Conservation (phyloP, 2,888 invertebrate species). For the Morpho helenor region DNA sequence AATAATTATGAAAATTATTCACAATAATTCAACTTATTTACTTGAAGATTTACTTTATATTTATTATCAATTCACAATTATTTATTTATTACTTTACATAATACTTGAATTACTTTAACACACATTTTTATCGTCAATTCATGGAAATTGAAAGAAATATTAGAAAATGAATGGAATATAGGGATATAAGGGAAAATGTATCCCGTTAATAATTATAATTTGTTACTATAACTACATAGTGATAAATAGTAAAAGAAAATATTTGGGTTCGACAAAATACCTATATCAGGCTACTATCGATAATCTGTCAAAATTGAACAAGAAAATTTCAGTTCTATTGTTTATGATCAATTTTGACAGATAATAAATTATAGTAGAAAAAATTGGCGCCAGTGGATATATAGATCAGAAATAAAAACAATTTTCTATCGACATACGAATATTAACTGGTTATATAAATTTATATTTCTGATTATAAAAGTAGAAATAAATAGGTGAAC, state of each 20-base stretch:
- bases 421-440: no score
- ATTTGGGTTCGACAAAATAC: slow-evolving; percentile 16
- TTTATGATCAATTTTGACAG: slow-evolving; percentile 6
- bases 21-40: no score
- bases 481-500: no score
- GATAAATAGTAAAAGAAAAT: slow-evolving; percentile 21
- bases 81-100: not conserved
- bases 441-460: no score
- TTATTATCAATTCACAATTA: not conserved
- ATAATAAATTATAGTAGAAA: not conserved
- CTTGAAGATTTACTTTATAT: no score
- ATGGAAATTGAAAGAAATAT: slow-evolving; percentile 14
- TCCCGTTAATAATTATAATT: slow-evolving; percentile 20
- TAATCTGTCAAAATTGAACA: slow-evolving; percentile 2
- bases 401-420: no score
- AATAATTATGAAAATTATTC: not conserved
- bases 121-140: slow-evolving; percentile 12
- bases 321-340: not conserved
- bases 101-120: not conserved
- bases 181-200: slow-evolving; percentile 13
- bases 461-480: no score
- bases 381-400: slow-evolving; percentile 1
- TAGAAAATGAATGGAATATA: slow-evolving; percentile 23
- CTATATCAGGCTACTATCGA: not conserved
- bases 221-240: slow-evolving; percentile 23